Evolutionary conservation across 2,113 vertebrate species (phyloP), one percentile per base, ranked within the genome.

Genomic region (Aegithalos caudatus): DNA sequence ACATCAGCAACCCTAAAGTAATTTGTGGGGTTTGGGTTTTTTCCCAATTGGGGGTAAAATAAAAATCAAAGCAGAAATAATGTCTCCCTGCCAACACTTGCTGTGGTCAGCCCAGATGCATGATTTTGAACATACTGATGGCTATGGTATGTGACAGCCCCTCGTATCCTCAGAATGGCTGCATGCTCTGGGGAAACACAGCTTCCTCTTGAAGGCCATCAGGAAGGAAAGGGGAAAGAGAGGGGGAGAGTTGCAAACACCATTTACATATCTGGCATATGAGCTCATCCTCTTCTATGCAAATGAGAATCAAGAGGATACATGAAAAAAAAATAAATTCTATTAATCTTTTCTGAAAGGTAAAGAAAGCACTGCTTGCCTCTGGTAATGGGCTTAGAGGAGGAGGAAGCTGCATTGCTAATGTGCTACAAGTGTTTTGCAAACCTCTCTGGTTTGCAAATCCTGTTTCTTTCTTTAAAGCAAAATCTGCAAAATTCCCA

Each of bases 271-370:
- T 69, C 90, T 92, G 27, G 13, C 27, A 62, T 62, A 56, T 94
- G 88, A 96, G 88, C 64, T 93, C 90, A 93, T 90, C 44, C n/a
- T 76, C 53, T 87, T 44, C 31, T 51, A 54, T 54, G 27, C 28
- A 40, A 79, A 69, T 60, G 44, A 38, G 25, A 78, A 64, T n/a
- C 12, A 2, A 88, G 54, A 86, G 19, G 37, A 33, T 67, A 69
- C 29, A 40, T 86, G 54, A 40, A 77, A 86, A 80, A 73, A 72
- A 28, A 73, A 51, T 3, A n/a, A 77, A 82, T 69, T 81, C 2
- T 3, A 23, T 85, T 72, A 89, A 24, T 57, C 33, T 82, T 83
- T 78, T 88, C 47, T 73, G 69, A 88, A 79, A 94, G 40, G n/a
- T 76, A 72, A 42, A 85, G 70, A 76, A 90, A 78, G 28, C 44